Conservation (phyloP, 1,140 invertebrate genomes). For the Drosophila elegans region DNA sequence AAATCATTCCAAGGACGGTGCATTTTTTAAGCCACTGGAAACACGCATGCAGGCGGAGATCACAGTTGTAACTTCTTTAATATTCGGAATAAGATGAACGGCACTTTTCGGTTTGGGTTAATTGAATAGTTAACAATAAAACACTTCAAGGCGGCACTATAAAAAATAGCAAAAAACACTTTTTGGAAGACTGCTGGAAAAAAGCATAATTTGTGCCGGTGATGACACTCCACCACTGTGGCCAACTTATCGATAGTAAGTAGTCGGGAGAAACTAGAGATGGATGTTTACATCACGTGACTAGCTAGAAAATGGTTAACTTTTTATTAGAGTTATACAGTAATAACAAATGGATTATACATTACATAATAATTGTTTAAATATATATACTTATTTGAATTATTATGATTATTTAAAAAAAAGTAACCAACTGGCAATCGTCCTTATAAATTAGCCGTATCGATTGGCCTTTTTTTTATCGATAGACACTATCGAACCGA, state of each 20-base stretch:
- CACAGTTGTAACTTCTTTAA: constrained; percentile 7
- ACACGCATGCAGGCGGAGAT: constrained; percentile 27
- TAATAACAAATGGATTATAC: too few relatives aligned
- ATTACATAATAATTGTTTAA: too few relatives aligned
- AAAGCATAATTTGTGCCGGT: constrained; percentile 30
- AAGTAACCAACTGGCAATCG: too few relatives aligned
- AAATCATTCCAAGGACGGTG: constrained; percentile 37
- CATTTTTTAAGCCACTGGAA: constrained; percentile 23
- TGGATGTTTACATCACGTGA: not conserved
- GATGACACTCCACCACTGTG: constrained; percentile 12
- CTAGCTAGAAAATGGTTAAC: not conserved
- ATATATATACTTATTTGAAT: too few relatives aligned
- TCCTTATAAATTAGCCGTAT: too few relatives aligned
- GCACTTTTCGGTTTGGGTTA: constrained; percentile 13
- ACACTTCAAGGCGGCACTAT: constrained; percentile 14
- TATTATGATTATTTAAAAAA: too few relatives aligned
- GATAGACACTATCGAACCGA: constrained; percentile 5
- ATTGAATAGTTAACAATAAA: constrained; percentile 18
- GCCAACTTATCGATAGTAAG: constrained; percentile 11
- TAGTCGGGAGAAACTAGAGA: not conserved
- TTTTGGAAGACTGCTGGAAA: constrained; percentile 46
- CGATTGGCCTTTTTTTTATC: constrained; percentile 4
- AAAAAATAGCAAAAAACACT: constrained; percentile 17
- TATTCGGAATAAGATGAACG: not conserved
- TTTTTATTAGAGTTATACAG: too few relatives aligned